phyloP scores from a whole-genome alignment of 1,140 invertebrate genomes.

The Eumaeus atala region DNA sequence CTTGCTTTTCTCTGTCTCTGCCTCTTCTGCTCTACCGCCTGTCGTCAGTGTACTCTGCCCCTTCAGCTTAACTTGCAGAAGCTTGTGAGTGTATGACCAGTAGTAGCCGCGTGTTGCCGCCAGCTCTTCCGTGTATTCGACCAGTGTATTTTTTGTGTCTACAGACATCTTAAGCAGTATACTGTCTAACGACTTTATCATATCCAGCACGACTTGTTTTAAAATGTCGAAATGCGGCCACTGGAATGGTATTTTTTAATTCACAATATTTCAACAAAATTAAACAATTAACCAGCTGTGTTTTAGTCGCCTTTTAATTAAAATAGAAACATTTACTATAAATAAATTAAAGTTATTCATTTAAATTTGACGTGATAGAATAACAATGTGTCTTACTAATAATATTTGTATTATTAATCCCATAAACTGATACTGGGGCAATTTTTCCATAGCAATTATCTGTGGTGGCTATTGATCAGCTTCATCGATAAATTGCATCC shows the following conservation, averaged over 20 bases:
- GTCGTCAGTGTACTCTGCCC: background rate
- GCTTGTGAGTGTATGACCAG: slow-evolving; percentile 36
- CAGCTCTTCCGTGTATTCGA: slow-evolving; percentile 7
- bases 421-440: no score
- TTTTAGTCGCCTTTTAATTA: no score
- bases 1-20: background rate
- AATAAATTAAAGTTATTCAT: no score
- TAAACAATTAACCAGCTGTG: no score
- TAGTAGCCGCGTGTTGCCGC: slow-evolving; percentile 34
- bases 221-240: slow-evolving; percentile 37
- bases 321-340: no score
- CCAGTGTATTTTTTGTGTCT: slow-evolving; percentile 17
- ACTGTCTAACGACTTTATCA: slow-evolving; percentile 26
- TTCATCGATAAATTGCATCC: no score
- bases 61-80: slow-evolving; percentile 21
- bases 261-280: slow-evolving; percentile 5
- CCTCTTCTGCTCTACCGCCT: background rate
- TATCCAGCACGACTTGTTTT: slow-evolving; percentile 21
- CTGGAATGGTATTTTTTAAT: slow-evolving; percentile 27
- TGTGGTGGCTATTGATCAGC: no score
- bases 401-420: no score
- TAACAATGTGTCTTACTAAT: no score
- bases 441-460: background rate
- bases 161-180: slow-evolving; percentile 22
- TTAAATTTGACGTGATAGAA: no score